Conservation (phyloP, 1,140 invertebrate species). For the Macrobrachium nipponense region DNA sequence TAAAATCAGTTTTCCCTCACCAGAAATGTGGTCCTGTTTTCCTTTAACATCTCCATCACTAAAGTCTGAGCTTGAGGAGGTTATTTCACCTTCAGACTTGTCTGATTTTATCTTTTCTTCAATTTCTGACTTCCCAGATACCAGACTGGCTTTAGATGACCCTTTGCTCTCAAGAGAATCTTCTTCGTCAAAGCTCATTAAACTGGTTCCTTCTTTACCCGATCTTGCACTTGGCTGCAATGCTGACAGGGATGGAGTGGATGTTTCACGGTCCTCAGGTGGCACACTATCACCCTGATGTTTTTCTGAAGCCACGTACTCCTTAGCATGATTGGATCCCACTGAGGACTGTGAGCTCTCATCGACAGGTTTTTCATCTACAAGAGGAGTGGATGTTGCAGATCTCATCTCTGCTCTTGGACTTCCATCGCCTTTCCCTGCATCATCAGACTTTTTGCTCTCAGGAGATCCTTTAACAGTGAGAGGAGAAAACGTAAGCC, state of each 20-base stretch:
- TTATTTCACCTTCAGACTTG: slow-evolving; percentile 51
- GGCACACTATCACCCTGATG: slow-evolving; percentile 12
- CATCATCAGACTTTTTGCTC: slow-evolving; percentile 28
- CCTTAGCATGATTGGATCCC: slow-evolving; percentile 25
- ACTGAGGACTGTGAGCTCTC: slow-evolving; percentile 36
- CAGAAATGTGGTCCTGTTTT: neutral
- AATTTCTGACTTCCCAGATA: slow-evolving; percentile 44
- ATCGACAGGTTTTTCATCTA: slow-evolving; percentile 54
- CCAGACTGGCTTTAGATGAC: slow-evolving; percentile 35
- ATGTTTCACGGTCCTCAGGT: neutral
- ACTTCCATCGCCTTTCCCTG: neutral
- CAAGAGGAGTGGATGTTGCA: slow-evolving; percentile 51
- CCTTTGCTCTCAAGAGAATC: slow-evolving; percentile 47
- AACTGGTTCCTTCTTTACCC: slow-evolving; percentile 46
- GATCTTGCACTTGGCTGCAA: slow-evolving; percentile 18
- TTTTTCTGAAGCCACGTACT: slow-evolving; percentile 10
- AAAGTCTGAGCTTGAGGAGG: slow-evolving; percentile 38
- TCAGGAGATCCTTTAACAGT: slow-evolving; percentile 47
- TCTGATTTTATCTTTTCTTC: slow-evolving; percentile 48
- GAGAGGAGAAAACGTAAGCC: slow-evolving; percentile 57
- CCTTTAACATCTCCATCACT: slow-evolving; percentile 48
- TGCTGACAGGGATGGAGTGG: neutral
- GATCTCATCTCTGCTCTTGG: slow-evolving; percentile 41
- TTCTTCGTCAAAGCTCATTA: slow-evolving; percentile 36
- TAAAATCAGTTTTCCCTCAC: slow-evolving; percentile 32